Base-by-base conservation (phyloP, 2,113 vertebrate species). In the Clarias magur region DNA sequence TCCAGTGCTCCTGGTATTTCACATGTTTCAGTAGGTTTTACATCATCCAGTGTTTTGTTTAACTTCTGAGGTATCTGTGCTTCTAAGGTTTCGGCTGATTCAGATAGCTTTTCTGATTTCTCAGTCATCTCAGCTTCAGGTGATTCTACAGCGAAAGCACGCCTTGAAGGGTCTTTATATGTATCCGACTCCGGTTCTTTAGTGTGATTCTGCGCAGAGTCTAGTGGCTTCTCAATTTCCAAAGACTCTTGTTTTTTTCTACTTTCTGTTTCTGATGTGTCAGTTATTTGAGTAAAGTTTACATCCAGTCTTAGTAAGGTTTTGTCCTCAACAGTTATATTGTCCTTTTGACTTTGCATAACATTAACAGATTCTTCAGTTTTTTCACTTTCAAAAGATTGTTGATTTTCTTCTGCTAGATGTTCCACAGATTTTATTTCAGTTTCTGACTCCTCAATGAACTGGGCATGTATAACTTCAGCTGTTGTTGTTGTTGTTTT, bases 191-290 rank as follows among this genome's bases (percentile, higher is more conserved):
- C 27, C 57, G 85, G 25, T 21, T 70, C 54, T 21, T 70, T 56
- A n/a, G 34, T 30, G 38, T 27, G 38, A 62, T 30, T 62, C 60
- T 84, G 21, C 67, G 79, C 81, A 76, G n/a, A 82, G 38, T 85
- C 25, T 23, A 63, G 12, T 62, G 48, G 59, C 62, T 82, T 88
- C 59, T 88, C 80, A 19, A 7, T 70, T 87, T 72, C 87, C 82
- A 83, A 34, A 65, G 62, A 86, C 23, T 7, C 12, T 88, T 87
- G 81, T 67, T 75, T 53, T 83, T 87, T 7, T 78, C 85, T 70
- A n/a, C 38, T 30, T 34, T 73, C 3, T 34, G 25, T 68, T 68
- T 48, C 84, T 38, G 19, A 16, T n/a, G 60, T 86, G 21, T 83
- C 60, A 8, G 53, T 80, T 30, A 76, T 87, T 87, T 87, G 23